These are phyloP conservation scores for Melanotaenia trifasciata DNA, from an alignment of 2,797 vertebrate genomes.

Conservation along the genomic window DNA sequence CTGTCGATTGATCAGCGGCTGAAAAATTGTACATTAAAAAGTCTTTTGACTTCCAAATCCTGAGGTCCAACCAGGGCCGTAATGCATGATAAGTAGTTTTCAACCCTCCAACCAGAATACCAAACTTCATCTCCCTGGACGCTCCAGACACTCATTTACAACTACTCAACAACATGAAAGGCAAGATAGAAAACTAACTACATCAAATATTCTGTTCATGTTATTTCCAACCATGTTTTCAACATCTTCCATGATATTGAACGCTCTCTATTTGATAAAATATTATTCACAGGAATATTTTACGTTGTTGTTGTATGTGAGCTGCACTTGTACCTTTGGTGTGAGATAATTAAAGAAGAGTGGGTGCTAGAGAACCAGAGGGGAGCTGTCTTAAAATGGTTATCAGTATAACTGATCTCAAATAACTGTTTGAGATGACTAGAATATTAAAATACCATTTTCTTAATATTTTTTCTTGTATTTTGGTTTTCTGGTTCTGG, in stretches of 20 bases:
- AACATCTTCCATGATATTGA: constrained; percentile 73
- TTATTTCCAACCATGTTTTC: constrained; percentile 76
- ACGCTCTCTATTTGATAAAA: constrained; percentile 67
- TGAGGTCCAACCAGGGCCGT: constrained; percentile 79
- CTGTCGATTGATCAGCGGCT: constrained; percentile 83
- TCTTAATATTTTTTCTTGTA: neutral
- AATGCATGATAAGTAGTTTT: constrained; percentile 85
- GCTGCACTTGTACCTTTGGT: constrained; percentile 52
- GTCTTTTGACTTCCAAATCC: constrained; percentile 85
- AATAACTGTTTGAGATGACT: constrained; percentile 10
- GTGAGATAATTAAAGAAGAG: constrained; percentile 56
- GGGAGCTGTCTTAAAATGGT: constrained; percentile 27
- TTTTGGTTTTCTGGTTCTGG: neutral
- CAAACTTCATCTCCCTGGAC: constrained; percentile 77
- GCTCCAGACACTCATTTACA: constrained; percentile 81
- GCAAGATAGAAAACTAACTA: constrained; percentile 76
- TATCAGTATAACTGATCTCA: constrained; percentile 17
- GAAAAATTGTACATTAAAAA: constrained; percentile 84
- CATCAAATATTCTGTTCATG: constrained; percentile 80
- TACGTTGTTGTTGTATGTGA: constrained; percentile 45
- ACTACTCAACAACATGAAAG: constrained; percentile 84
- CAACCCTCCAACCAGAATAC: constrained; percentile 81
- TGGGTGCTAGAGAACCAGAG: constrained; percentile 5
- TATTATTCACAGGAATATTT: constrained; percentile 73
- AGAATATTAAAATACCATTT: constrained; percentile 5